These are phyloP conservation scores for Epizoanthus rinbou DNA, from an alignment of 92 coral and sea anemone species.

Conservation along the genomic window DNA sequence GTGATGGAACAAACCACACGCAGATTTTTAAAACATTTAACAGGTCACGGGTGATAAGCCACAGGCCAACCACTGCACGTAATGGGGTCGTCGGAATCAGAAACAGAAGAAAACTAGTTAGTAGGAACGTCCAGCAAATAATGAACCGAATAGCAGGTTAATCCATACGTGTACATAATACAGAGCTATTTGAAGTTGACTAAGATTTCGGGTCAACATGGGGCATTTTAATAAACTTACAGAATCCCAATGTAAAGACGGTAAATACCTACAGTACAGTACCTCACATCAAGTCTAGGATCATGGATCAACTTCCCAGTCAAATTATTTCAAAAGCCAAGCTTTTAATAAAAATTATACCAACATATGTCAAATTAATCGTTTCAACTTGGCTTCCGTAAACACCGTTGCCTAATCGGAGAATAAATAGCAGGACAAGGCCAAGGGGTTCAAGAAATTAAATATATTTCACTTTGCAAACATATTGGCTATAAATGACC, in stretches of 20 bases:
- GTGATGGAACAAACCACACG: background rate
- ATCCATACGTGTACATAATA: conserved; percentile 10
- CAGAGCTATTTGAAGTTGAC: background rate
- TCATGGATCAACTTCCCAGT: background rate
- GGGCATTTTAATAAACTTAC: background rate
- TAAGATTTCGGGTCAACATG: conserved; percentile 11
- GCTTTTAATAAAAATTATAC: background rate
- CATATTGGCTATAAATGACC: conserved; percentile 23
- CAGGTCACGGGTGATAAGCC: background rate
- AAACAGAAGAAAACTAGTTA: background rate
- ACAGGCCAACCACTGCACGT: background rate
- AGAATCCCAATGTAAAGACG: conserved; percentile 8
- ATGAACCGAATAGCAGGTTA: background rate
- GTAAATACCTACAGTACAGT: too few relatives aligned
- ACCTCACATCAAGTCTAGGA: background rate
- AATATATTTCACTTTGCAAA: conserved; percentile 17
- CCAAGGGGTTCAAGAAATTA: conserved; percentile 10
- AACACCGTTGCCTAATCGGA: background rate
- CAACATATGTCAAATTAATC: background rate
- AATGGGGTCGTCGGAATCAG: too few relatives aligned
- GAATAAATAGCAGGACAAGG: background rate
- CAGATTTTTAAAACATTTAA: background rate
- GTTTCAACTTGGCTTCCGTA: background rate
- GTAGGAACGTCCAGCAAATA: background rate
- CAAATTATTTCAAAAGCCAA: background rate